These are phyloP conservation scores for Macaca mulatta DNA, from an alignment of 2,113 vertebrate species.

Conservation along the genomic window DNA sequence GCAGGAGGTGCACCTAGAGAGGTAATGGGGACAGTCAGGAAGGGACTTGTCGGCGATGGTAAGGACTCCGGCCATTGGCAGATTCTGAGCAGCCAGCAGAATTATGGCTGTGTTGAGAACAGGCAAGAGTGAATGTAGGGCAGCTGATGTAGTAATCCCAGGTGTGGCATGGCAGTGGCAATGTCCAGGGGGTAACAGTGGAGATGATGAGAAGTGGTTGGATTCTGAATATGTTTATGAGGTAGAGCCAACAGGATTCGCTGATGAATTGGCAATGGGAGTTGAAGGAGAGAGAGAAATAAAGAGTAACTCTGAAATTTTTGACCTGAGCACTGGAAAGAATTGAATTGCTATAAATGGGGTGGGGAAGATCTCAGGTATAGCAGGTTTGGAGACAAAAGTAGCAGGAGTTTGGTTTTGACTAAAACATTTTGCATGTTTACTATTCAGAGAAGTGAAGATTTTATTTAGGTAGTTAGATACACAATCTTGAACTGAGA, in stretches of 20 bases:
- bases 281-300: neutral
- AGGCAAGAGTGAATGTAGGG: neutral
- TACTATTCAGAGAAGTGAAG: neutral
- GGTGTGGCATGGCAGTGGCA: neutral
- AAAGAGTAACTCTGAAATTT: neutral
- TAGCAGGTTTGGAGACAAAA: neutral
- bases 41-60: fast-evolving
- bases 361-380: neutral
- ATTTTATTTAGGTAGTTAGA: neutral
- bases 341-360: neutral
- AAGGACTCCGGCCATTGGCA: neutral
- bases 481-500: neutral
- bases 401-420: neutral
- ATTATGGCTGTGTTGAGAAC: neutral
- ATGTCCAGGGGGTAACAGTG: neutral
- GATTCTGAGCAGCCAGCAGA: neutral
- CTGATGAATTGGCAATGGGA: neutral
- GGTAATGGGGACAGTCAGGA: neutral
- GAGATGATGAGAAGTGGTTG: neutral
- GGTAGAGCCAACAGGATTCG: neutral
- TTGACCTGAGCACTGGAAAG: neutral
- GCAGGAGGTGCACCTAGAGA: neutral
- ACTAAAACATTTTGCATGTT: neutral
- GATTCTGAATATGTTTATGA: neutral
- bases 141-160: neutral